Evolutionary conservation across 2,797 vertebrate species (phyloP).

Genomic region (Ctenopoma multispine): DNA sequence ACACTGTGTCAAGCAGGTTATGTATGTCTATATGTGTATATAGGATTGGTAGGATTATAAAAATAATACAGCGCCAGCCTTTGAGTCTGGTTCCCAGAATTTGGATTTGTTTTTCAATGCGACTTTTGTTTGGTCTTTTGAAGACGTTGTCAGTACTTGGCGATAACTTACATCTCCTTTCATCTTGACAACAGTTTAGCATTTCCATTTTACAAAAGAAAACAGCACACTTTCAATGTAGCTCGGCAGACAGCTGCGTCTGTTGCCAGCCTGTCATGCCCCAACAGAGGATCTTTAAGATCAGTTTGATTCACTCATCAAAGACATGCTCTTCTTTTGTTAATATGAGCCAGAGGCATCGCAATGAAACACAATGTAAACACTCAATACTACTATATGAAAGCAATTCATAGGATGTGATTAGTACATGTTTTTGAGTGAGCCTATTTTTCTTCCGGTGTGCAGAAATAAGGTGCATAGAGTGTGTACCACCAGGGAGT

Average conservation of each 20-base stretch:
- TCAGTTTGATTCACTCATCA: slow-evolving; percentile 68
- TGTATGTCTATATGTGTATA: slow-evolving; percentile 14
- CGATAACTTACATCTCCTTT: slow-evolving; percentile 36
- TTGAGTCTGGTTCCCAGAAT: slow-evolving; percentile 23
- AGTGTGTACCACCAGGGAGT: slow-evolving; percentile 12
- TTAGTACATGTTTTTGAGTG: neutral
- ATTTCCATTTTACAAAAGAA: slow-evolving; percentile 42
- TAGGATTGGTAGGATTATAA: slow-evolving; percentile 2
- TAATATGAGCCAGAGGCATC: slow-evolving; percentile 36
- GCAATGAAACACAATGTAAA: slow-evolving; percentile 42
- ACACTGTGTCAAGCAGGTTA: neutral
- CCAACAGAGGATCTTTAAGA: slow-evolving; percentile 33
- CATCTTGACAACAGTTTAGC: slow-evolving; percentile 47
- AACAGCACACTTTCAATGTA: slow-evolving; percentile 24
- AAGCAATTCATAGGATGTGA: neutral
- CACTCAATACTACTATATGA: slow-evolving; percentile 14
- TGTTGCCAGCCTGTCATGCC: slow-evolving; percentile 46
- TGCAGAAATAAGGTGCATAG: neutral
- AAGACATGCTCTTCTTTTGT: slow-evolving; percentile 65
- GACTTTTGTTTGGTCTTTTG: slow-evolving; percentile 39
- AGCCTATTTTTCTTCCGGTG: neutral
- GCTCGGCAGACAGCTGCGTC: slow-evolving; percentile 53
- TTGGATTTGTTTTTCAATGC: neutral
- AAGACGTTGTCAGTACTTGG: slow-evolving; percentile 38
- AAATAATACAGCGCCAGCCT: slow-evolving; percentile 4